phyloP scores from a whole-genome alignment of 2,797 vertebrate species.

The Sylvilagus floridanus region DNA sequence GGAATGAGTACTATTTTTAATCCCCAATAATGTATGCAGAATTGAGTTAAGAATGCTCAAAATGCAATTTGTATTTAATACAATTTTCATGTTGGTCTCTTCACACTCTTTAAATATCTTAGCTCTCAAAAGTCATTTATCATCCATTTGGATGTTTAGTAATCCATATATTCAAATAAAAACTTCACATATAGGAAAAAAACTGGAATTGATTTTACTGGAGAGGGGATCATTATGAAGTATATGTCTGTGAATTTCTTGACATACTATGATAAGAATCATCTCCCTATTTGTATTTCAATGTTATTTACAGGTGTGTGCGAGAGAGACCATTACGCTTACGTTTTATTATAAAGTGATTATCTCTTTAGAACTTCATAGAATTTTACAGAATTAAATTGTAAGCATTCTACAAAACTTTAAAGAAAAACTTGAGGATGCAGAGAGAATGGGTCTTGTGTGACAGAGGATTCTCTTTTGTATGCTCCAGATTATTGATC shows the following conservation, averaged over 20 bases:
- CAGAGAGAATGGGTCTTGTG: constrained; percentile 64
- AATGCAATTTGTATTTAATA: neutral
- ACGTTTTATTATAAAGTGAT: constrained; percentile 58
- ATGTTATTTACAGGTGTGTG: neutral
- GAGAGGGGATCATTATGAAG: neutral
- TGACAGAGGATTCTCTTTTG: constrained; percentile 16
- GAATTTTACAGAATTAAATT: neutral
- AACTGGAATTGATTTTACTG: neutral
- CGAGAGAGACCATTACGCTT: constrained; percentile 5
- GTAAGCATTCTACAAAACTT: no score
- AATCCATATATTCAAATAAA: neutral
- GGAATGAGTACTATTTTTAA: neutral
- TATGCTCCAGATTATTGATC: constrained; percentile 74
- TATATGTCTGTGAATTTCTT: neutral
- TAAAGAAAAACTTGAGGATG: constrained; percentile 33
- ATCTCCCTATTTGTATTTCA: constrained; percentile 11
- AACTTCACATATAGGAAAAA: neutral
- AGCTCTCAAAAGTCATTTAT: neutral
- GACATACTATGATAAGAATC: neutral
- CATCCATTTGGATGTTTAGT: constrained; percentile 7
- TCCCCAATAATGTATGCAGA: neutral
- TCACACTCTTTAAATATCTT: neutral
- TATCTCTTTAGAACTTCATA: constrained; percentile 30
- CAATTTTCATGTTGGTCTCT: neutral
- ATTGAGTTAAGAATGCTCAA: neutral